phyloP scores from a whole-genome alignment of 2,113 vertebrate species.

The Passer montanus region DNA sequence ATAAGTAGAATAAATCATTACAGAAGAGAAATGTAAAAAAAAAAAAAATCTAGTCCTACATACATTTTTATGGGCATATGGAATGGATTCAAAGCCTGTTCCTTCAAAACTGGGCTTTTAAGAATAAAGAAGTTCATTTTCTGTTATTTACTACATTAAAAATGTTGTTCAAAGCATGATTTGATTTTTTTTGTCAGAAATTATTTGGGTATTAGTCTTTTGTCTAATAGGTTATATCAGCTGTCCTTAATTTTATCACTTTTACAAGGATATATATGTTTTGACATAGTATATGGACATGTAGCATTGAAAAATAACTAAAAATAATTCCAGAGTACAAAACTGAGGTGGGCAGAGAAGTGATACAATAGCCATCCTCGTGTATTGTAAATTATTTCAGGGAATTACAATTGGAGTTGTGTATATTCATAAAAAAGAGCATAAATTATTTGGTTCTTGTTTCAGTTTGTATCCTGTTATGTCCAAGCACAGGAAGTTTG shows the following conservation, averaged over 20 bases:
- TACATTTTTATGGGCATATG: constrained; percentile 2
- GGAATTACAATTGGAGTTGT: not conserved
- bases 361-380: not conserved
- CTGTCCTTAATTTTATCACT: not conserved
- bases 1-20: not conserved
- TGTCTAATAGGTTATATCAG: not conserved
- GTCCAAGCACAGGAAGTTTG: not conserved
- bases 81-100: constrained; percentile 12
- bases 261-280: not conserved
- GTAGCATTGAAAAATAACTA: not conserved
- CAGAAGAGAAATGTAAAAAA: not conserved
- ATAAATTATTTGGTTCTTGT: not conserved
- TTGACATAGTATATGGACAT: not conserved
- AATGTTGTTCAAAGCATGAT: not conserved
- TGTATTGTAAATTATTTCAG: not conserved
- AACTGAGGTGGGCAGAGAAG: not conserved
- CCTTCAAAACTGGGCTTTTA: constrained; percentile 13
- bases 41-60: not conserved
- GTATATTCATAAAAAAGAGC: not conserved
- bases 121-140: not conserved
- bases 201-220: not conserved
- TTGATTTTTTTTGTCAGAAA: not conserved
- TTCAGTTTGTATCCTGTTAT: not conserved
- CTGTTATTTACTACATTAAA: not conserved
- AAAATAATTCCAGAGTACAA: not conserved